Conservation (phyloP, 2,113 vertebrate species). For the Aix galericulata region DNA sequence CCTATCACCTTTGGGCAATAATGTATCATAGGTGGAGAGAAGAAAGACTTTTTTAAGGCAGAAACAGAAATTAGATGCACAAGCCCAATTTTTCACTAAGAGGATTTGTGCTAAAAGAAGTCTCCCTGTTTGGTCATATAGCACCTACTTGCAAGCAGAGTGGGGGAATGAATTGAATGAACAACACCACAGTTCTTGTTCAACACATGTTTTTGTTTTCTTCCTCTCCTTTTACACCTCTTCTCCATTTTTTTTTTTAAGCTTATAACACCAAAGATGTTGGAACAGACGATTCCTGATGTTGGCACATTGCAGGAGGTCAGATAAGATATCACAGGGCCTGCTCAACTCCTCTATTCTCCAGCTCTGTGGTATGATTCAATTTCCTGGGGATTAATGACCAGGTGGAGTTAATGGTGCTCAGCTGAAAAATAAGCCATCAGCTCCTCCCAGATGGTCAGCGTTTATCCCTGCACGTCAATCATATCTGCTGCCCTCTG, state of each 20-base stretch:
- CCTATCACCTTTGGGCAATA: background rate
- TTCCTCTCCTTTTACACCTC: background rate
- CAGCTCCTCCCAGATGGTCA: background rate
- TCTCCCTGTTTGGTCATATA: background rate
- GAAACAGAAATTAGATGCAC: background rate
- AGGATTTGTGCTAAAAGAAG: background rate
- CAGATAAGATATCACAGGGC: background rate
- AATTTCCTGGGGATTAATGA: slow-evolving; percentile 11
- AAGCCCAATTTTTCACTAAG: background rate
- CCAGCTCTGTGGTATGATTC: background rate
- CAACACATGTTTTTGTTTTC: background rate
- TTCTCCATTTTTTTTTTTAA: background rate
- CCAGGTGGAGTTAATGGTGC: background rate
- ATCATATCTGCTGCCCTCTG: background rate
- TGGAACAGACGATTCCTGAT: background rate
- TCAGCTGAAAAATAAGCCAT: slow-evolving; percentile 4
- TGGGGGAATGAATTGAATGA: accelerated
- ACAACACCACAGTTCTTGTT: background rate
- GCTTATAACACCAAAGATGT: background rate
- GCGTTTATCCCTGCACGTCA: background rate
- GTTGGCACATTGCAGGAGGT: background rate
- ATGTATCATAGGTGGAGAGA: background rate
- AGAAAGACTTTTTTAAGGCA: background rate
- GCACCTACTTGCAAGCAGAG: background rate
- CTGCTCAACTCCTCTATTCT: background rate